Base-by-base conservation (phyloP, 2,113 vertebrate species). In the Argyrosomus japonicus region DNA sequence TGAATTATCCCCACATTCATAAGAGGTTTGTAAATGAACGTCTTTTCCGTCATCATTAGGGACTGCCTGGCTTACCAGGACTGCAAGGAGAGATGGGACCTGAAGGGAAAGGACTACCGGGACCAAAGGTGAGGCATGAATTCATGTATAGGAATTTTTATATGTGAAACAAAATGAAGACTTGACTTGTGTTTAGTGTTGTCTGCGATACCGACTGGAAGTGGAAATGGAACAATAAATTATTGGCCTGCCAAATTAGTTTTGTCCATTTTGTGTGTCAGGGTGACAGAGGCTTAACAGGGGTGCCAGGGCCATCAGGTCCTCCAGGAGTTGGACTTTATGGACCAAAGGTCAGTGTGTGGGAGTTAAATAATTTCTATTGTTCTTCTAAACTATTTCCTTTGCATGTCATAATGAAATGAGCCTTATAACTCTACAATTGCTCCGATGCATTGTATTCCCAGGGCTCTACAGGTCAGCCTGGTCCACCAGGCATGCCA, bases 211-310 rank as follows among this genome's bases (percentile, higher is more conserved):
- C 23, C 0, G 15, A 60, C 2, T 32, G 17, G 25, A n/a, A 14
- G 8, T 1, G 1, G n/a, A 61, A 36, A 13, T 56, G 14, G 19
- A 80, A n/a, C 12, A 36, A 40, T 9, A 8, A 2, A 40, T 40
- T 40, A 7, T 40, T 40, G 0, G 36, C 36, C 36, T 40, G 7
- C 36, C 9, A 40, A 40, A 40, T 9, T 40, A 40, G 36, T 40
- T 54, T 86, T 85, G 23, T 74, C 14, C 60, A 71, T 71, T 84
- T 61, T 68, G 19, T 86, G 10, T 75, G 10, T 32, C 47, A 97
- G 97, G 97, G 97, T 78, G 94, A 96, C 50, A 83, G 36, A 83
- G 97, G 97, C 2, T 65, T 89, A 18, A 94, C 82, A 36, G 97
- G 97, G 0, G 75, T 63, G 27, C 93, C 92, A 2, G 97, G 97